Evolutionary conservation across 2,113 vertebrate genomes (phyloP), one percentile per base, ranked within the genome.

Genomic region (Nannospalax galili): DNA sequence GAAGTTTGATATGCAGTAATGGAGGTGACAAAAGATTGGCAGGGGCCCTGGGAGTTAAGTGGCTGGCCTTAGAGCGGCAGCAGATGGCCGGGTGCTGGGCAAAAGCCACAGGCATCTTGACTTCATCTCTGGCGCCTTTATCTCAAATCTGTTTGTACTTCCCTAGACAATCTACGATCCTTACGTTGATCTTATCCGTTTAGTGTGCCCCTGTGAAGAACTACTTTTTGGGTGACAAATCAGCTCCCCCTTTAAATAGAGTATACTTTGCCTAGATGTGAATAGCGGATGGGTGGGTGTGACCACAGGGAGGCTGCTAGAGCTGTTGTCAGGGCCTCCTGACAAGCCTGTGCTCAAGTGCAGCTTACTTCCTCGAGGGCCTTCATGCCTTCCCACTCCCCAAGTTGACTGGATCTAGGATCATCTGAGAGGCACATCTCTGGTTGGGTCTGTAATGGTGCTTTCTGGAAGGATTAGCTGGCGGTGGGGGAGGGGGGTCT

Each of bases 101-200:
- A 97, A 98, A 98, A 97, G 96, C 97, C 97, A 98, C 98, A 98
- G 97, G 96, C 94, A 97, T 95, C 97, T 97, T 93, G 97, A 97
- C 98, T 99, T 98, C 98, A 98, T 99, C 98, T 98, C 98, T 96
- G 82, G 88, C 91, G 79, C 96, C 98, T 98, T 98, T 98, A 99
- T 99, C 99, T 99, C 67, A 80, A 96, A 96, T 98, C 98, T 98
- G 97, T 98, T 98, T 98, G 98, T 98, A 97, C 98, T 98, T 98
- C 98, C 98, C 98, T 92, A 98, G 98, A 98, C 98, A 98, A 98
- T 99, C 98, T 98, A 98, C 98, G 97, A 98, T 98, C 98, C 98
- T 98, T 98, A 97, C 98, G 96, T 97, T 98, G 99, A 99, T 99
- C 98, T 98, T 99, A 98, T 99, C 99, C 98, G 97, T 97, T 95